Evolutionary conservation across 2,797 vertebrate species (phyloP).

Genomic region (Onychomys arenicola): DNA sequence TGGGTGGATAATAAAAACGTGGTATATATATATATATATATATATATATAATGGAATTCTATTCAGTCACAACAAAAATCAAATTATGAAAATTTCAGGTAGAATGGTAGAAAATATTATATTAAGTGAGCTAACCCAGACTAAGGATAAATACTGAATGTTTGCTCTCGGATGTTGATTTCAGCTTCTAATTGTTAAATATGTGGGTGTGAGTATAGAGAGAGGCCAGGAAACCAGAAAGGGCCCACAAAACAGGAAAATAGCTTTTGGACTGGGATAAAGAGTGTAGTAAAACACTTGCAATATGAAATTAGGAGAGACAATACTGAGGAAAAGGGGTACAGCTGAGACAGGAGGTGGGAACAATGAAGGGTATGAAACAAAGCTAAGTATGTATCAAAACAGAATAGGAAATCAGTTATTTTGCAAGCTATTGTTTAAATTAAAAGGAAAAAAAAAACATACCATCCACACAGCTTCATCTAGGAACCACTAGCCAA

Average conservation of each 20-base stretch:
- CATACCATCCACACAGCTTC: background rate
- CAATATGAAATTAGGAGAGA: background rate
- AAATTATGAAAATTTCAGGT: background rate
- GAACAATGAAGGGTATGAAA: fast-evolving
- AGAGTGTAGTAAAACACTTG: no score
- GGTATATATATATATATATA: no score
- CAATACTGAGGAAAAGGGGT: background rate
- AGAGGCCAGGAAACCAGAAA: background rate
- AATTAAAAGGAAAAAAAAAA: background rate
- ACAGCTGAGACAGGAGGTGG: background rate
- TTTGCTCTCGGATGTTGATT: background rate
- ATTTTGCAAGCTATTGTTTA: background rate
- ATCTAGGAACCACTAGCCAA: background rate
- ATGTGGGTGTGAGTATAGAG: no score
- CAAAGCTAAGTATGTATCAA: background rate
- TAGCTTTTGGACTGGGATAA: background rate
- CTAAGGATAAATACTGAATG: background rate
- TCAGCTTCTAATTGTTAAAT: background rate
- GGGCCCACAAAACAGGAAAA: no score
- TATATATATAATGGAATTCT: background rate
- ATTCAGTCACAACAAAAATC: background rate
- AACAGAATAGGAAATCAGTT: background rate
- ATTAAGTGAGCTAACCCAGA: background rate
- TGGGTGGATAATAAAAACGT: background rate
- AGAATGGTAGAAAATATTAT: background rate